phyloP scores from a whole-genome alignment of 2,113 vertebrate species.

The Mormyrus lacerda region DNA sequence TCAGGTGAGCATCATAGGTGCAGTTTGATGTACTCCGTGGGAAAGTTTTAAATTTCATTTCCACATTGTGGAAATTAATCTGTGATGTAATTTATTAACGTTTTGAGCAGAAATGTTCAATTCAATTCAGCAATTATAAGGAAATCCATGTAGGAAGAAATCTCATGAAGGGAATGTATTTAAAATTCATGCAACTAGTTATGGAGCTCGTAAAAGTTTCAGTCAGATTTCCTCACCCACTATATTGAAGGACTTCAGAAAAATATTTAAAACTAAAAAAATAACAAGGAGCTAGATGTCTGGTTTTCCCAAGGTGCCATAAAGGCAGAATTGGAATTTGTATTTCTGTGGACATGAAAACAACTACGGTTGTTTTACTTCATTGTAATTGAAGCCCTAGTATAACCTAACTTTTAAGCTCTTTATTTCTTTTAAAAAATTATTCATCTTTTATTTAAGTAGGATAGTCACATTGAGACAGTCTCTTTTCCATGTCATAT shows the following conservation, averaged over 20 bases:
- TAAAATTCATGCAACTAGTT: not conserved
- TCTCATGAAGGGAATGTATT: not conserved
- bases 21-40: not conserved
- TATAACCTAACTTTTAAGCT: not conserved
- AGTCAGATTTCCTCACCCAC: not conserved
- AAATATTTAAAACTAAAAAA: not conserved
- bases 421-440: too few species aligned
- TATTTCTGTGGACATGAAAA: not conserved
- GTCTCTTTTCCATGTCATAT: not conserved
- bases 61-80: not conserved
- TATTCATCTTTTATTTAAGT: not conserved
- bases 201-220: not conserved
- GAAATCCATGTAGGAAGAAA: not conserved
- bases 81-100: not conserved
- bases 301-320: too few species aligned
- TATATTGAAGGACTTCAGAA: not conserved
- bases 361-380: not conserved
- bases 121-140: not conserved
- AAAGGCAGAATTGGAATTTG: not conserved
- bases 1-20: constrained; percentile 63
- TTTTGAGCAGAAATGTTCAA: not conserved
- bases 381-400: not conserved
- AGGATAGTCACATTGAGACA: not conserved
- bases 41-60: not conserved
- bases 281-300: too few species aligned